Conservation (phyloP, 2,113 vertebrate genomes). For the Myotis brandtii region DNA sequence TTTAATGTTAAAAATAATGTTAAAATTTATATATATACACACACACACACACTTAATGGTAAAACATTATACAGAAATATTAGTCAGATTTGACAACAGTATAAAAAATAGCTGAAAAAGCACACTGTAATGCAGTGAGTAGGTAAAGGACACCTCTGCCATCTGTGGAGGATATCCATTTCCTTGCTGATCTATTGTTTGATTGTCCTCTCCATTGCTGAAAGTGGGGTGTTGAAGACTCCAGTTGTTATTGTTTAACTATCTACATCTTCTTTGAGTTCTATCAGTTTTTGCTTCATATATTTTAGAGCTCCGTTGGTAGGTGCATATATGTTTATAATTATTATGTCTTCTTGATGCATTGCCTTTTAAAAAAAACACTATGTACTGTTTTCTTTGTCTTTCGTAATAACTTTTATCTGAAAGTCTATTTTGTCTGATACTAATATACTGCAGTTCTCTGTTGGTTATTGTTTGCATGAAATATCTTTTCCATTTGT, state of each 20-base stretch:
- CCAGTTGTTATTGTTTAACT: background rate
- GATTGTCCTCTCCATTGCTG: background rate
- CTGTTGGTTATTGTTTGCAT: background rate
- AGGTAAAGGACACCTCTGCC: background rate
- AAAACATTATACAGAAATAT: background rate
- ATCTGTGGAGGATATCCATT: background rate
- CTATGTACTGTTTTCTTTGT: background rate
- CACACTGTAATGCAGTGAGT: background rate
- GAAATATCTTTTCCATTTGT: background rate
- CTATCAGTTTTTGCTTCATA: background rate
- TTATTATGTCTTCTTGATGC: background rate
- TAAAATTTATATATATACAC: background rate
- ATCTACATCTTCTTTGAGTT: background rate
- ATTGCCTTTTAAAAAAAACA: background rate
- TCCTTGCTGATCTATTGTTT: background rate
- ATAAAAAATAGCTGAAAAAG: background rate
- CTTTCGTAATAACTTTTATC: constrained; percentile 14
- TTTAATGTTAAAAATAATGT: background rate
- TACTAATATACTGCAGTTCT: too few species aligned
- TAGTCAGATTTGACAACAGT: background rate
- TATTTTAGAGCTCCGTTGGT: constrained; percentile 4
- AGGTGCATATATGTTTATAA: background rate
- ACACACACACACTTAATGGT: background rate
- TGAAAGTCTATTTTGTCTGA: background rate
- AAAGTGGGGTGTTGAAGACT: background rate